phyloP scores from a whole-genome alignment of 2,888 invertebrate genomes.

The Ormia ochracea region DNA sequence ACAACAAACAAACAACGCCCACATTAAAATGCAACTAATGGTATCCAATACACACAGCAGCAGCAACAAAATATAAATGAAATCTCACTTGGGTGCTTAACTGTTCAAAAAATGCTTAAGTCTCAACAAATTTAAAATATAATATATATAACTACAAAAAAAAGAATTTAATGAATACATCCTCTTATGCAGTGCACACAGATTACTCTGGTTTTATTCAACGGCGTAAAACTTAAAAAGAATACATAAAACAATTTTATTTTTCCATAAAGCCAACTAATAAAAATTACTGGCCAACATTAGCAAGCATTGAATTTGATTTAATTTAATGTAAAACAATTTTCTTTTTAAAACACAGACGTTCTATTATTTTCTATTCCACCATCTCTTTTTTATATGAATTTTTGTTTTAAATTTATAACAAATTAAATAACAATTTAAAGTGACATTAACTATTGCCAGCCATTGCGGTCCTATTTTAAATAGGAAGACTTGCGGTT shows the following conservation, averaged over 20 bases:
- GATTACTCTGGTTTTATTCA: not conserved
- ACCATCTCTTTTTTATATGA: not conserved
- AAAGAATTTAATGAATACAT: conserved; percentile 65
- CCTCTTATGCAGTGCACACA: conserved; percentile 47
- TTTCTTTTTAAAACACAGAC: conserved; percentile 1
- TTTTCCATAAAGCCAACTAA: not conserved
- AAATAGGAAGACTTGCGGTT: not conserved
- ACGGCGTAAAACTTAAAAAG: not conserved
- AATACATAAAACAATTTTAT: not conserved
- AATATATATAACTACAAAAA: conserved; percentile 63
- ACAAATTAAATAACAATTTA: conserved; percentile 8
- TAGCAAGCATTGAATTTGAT: conserved; percentile 18
- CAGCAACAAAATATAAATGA: conserved; percentile 17
- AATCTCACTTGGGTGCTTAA: conserved; percentile 49
- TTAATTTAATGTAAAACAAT: conserved; percentile 7
- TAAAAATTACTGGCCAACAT: not conserved
- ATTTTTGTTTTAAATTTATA: not conserved
- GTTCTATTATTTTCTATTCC: not conserved
- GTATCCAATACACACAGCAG: conserved; percentile 8
- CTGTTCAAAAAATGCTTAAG: not conserved
- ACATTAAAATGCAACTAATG: conserved; percentile 41
- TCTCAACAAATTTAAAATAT: conserved; percentile 1
- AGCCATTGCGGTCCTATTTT: not conserved
- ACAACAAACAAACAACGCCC: conserved; percentile 41
- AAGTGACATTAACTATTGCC: not conserved